A percentile compares a stretch with the other conserved stretches of the same genome.
Evolutionary conservation across 2,113 vertebrate species (phyloP).

Genomic region (Barbus barbus): DNA sequence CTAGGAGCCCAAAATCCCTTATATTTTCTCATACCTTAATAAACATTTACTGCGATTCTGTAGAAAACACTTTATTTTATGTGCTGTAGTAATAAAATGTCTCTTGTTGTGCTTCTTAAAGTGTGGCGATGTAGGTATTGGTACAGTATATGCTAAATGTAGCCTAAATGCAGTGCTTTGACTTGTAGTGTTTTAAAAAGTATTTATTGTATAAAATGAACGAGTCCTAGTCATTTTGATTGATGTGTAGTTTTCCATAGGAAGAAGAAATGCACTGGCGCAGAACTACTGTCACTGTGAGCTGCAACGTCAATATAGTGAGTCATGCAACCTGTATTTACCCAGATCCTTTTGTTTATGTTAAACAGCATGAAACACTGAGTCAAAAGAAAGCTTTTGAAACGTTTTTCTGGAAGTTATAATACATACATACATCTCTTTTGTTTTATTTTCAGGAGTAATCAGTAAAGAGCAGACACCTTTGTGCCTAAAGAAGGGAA

Average conservation of each 20-base stretch:
- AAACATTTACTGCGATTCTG: background rate
- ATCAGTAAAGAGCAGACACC: background rate
- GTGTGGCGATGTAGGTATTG: background rate
- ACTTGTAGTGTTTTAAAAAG: background rate
- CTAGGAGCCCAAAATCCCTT: background rate
- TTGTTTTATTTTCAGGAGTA: background rate
- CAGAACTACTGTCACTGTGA: background rate
- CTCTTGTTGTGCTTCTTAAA: background rate
- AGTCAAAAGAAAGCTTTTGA: no score
- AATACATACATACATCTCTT: background rate
- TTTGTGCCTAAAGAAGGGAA: constrained; percentile 4
- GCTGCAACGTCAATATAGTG: background rate
- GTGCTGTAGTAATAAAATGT: background rate
- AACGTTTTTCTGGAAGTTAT: background rate
- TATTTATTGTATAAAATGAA: background rate
- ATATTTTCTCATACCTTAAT: background rate
- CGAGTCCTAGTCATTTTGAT: background rate
- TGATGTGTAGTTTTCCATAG: background rate
- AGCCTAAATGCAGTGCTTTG: no score
- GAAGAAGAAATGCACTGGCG: background rate
- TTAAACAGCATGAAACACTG: background rate
- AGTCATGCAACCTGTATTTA: constrained; percentile 3
- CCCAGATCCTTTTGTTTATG: background rate
- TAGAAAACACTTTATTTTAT: background rate
- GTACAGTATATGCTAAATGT: background rate